Conservation (phyloP, 2,888 invertebrate species). For the Chymomyza fuscimana region DNA sequence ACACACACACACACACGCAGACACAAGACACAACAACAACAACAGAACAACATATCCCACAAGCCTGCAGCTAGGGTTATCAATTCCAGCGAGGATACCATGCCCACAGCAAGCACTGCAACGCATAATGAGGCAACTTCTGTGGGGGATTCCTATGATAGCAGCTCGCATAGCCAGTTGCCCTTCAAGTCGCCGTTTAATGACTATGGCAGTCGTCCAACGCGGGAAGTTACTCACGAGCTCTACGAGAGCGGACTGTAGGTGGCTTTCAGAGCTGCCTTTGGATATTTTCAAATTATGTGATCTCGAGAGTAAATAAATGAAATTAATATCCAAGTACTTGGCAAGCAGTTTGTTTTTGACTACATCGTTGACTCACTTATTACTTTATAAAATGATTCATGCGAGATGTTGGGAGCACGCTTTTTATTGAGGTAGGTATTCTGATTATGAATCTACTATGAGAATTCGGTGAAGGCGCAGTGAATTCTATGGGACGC, state of each 20-base stretch:
- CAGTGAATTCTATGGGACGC: too few species aligned
- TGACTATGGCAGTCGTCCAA: slow-evolving; percentile 59
- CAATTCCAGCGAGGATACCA: slow-evolving; percentile 59
- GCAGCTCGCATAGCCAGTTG: slow-evolving; percentile 33
- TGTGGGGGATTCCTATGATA: slow-evolving; percentile 25
- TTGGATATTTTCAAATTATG: too few species aligned
- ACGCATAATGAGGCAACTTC: background rate
- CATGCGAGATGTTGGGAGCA: too few species aligned
- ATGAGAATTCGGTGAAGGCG: too few species aligned
- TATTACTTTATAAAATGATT: too few species aligned
- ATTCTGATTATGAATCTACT: too few species aligned
- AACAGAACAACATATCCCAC: slow-evolving; percentile 2
- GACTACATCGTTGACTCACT: too few species aligned
- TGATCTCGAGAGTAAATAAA: background rate
- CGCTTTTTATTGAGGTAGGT: too few species aligned
- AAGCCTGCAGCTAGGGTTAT: slow-evolving; percentile 21
- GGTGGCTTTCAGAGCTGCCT: background rate
- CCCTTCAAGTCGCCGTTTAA: slow-evolving; percentile 63
- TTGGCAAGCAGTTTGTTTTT: too few species aligned
- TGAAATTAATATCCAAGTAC: background rate
- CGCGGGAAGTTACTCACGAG: slow-evolving; percentile 56
- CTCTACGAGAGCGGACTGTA: slow-evolving; percentile 59
- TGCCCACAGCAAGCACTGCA: slow-evolving; percentile 43
- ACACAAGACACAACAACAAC: slow-evolving; percentile 15
- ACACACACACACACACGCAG: slow-evolving; percentile 5